Evolutionary conservation across 2,113 vertebrate genomes (phyloP).

Genomic region (Syngnathus scovelli): DNA sequence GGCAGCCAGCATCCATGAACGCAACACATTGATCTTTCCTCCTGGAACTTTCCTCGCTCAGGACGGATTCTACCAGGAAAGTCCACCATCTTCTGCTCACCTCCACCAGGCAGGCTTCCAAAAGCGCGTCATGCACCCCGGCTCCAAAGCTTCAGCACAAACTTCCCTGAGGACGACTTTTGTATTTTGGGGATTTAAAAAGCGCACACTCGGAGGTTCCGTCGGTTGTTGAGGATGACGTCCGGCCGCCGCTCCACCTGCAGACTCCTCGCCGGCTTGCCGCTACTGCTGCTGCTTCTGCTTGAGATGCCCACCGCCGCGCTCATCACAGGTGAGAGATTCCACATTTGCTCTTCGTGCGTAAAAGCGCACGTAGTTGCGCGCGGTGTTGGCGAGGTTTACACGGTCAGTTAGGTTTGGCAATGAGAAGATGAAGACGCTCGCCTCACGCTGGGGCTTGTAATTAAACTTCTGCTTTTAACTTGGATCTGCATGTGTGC

Average conservation of each 20-base stretch:
- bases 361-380: constrained; percentile 33
- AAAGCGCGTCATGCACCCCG: not conserved
- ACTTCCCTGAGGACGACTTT: not conserved
- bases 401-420: not conserved
- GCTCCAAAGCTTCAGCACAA: not conserved
- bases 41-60: constrained; percentile 2
- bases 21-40: not conserved
- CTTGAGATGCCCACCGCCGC: constrained; percentile 50
- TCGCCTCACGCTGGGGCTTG: constrained; percentile 19
- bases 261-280: constrained; percentile 51
- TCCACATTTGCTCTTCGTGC: constrained; percentile 15
- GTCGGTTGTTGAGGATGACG: constrained; percentile 50
- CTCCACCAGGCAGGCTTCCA: not conserved
- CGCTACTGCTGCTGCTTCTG: constrained; percentile 50
- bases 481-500: not conserved
- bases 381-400: not conserved
- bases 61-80: constrained; percentile 10
- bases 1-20: constrained; percentile 43
- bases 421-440: constrained; percentile 3
- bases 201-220: not conserved
- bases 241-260: constrained; percentile 42
- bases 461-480: constrained; percentile 31
- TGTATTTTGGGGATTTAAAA: not conserved
- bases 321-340: constrained; percentile 70
- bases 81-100: not conserved